Percentiles rank a stretch among this genome's conserved stretches.
These are phyloP conservation scores for Hemiprocne comata DNA, from an alignment of 2,113 vertebrate genomes.

Conservation along the genomic window DNA sequence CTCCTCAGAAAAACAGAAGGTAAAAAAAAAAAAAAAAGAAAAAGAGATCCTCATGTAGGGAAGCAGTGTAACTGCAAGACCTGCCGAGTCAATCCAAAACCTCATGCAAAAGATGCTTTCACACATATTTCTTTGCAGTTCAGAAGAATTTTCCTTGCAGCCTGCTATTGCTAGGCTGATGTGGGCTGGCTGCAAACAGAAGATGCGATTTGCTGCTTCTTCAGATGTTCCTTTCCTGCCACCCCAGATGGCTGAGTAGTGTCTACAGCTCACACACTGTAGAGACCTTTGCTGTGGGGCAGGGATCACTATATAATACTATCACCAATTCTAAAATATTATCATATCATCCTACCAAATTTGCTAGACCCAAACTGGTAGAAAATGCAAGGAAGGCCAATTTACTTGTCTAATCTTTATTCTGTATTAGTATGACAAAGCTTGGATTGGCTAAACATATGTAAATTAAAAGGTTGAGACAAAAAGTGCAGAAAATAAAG, in stretches of 20 bases:
- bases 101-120: not conserved
- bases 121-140: not conserved
- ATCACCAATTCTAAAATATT: not conserved
- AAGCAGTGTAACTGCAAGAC: not conserved
- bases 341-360: not conserved
- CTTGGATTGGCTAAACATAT: not conserved
- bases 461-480: not conserved
- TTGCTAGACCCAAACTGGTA: not conserved
- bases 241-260: not conserved
- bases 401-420: not conserved
- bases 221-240: slow-evolving; percentile 17
- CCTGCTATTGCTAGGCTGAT: not conserved
- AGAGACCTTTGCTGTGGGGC: not conserved
- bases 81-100: not conserved
- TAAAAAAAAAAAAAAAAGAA: no score
- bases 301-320: not conserved
- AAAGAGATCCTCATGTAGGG: not conserved
- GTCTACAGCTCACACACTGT: not conserved
- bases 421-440: not conserved
- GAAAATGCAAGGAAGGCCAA: slow-evolving; percentile 8
- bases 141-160: not conserved
- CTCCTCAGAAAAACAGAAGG: not conserved
- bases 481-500: not conserved
- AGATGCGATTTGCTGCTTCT: not conserved
- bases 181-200: slow-evolving; percentile 5